Base-by-base conservation (phyloP, 1,140 invertebrate genomes). In the Bombus affinis region DNA sequence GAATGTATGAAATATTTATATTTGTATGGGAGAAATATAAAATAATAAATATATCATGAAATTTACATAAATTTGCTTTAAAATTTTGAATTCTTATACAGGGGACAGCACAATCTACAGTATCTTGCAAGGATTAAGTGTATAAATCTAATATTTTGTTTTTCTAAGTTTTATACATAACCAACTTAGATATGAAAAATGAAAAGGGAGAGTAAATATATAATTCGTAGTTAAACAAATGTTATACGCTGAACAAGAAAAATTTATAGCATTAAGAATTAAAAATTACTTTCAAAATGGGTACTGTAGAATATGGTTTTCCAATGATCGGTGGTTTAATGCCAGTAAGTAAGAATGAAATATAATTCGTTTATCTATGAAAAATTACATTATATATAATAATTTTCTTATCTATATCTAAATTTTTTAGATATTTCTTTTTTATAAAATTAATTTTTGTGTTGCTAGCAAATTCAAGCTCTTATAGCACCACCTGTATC, bases 401-500 rank as follows among this genome's bases (percentile, higher is more conserved):
- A 83, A 85, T 86, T 62, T 78, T 62, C 5, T 62, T 25, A 70
- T 70, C 80, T 81, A 57, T 57, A 35, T 68, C 22, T 37, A 37
- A 10, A 68, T 12, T 35, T 68, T 37, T 70, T 66, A 75, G 78
- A 47, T 28, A 47, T n/a, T 37, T 75, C 28, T 9, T 12, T 39
- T 28, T 68, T 83, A 57, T 78, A 1, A 39, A 62, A 62, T 76
- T 82, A 65, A 15, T 77, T 15, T 68, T 71, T 68, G 18, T 59
- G 79, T 87, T 89, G 94, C 93, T 79, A 99, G 98, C 96, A 98
- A 96, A 98, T 99, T 86, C 97, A 98, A 93, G 97, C 97, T 13
- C 95, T 99, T 44, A 98, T 98, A 85, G 98, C 98, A 87, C 98
- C 98, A 32, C 98, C 98, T 62, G 95, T 97, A 39, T 97, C 97